Evolutionary conservation across 1,140 invertebrate species (phyloP), one percentile per base, ranked within the genome.

Genomic region (Mizuhopecten yessoensis): DNA sequence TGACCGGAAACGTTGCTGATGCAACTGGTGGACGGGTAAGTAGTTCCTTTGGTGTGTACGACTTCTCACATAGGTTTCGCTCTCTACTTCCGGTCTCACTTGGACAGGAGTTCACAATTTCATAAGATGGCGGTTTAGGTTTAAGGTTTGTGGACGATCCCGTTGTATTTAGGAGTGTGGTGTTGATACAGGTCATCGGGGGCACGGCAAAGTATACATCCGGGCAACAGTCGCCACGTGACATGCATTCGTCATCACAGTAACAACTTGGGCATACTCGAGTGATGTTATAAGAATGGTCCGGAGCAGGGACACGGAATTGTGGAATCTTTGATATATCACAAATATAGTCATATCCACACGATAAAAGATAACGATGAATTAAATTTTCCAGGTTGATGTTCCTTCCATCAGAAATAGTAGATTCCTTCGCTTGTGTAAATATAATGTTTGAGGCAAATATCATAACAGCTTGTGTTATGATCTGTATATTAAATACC

Each of bases 221-320:
- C n/a, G 89, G 89, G 86, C 91, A 92, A 45, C 91, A 92, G 49
- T 92, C 34, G 34, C 34, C 34, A 42, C 88, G 49, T 11, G 34
- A 10, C 5, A 90, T 33, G 75, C 91, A 91, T 15, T 11, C 33
- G 23, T 75, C 10, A 86, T 90, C 42, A 88, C 91, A 91, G 20
- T 0, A 20, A 11, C 91, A 91, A 15, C 20, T n/a, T 9, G 91
- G 86, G 86, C 91, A 91, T 29, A 75, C 17, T 13, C 57, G 23
- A 5, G 57, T 75, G 9, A 29, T 75, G 23, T 75, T 75, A 11
- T 75, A 75, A 1, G 57, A 75, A 0, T 29, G 5, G 57, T 75
- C 57, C 23, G 57, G 57, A 7, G 17, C 57, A 9, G 17, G 17
- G 23, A 75, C 5, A 75, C 1, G 3, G 5, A 75, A 3, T n/a